These are phyloP conservation scores for Drosophila suboccidentalis DNA, from an alignment of 2,888 invertebrate genomes.

Conservation along the genomic window DNA sequence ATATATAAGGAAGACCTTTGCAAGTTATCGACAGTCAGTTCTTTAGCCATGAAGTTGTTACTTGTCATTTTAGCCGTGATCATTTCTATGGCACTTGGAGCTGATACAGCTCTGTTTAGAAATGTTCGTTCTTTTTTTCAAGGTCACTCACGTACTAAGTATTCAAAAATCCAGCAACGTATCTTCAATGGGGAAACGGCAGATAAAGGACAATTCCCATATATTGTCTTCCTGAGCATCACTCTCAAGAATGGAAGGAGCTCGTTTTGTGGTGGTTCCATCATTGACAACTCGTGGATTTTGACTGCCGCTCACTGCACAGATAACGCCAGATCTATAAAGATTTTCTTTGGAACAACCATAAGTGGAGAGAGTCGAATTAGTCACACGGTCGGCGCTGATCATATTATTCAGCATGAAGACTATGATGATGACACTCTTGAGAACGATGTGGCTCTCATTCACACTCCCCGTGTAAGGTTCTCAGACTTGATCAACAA, in stretches of 20 bases:
- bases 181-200: conserved; percentile 58
- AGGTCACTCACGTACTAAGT: background rate
- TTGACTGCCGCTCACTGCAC: conserved; percentile 71
- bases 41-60: conserved; percentile 10
- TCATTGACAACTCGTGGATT: conserved; percentile 53
- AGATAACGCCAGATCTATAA: conserved; percentile 11
- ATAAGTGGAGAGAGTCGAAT: conserved; percentile 1
- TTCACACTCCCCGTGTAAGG: conserved; percentile 43
- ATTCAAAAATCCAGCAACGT: conserved; percentile 31
- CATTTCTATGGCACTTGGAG: background rate
- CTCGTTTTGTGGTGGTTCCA: conserved; percentile 61
- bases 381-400: conserved; percentile 22
- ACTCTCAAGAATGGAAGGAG: background rate
- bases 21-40: background rate
- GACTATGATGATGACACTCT: conserved; percentile 17
- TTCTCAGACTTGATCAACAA: conserved; percentile 28
- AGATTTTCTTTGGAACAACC: conserved; percentile 43
- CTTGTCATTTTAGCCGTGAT: background rate
- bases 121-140: background rate
- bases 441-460: conserved; percentile 47
- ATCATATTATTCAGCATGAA: conserved; percentile 27
- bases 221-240: conserved; percentile 54
- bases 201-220: conserved; percentile 47
- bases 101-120: background rate
- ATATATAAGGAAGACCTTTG: background rate